Evolutionary conservation across 2,113 vertebrate species (phyloP), one percentile per base, ranked within the genome.

Genomic region (Brachypteracias leptosomus): DNA sequence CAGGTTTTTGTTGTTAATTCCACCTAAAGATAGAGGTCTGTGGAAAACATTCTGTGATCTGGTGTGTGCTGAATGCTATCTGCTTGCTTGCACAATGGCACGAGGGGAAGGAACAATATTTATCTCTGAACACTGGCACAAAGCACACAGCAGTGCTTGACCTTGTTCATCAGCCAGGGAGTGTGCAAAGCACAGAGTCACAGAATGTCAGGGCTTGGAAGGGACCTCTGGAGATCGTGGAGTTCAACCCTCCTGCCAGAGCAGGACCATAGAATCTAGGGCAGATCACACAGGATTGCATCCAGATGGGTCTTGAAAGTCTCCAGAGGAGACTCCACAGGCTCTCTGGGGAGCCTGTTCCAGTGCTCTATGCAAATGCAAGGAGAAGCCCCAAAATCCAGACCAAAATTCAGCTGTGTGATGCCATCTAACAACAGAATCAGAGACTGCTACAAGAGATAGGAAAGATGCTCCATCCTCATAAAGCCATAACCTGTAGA

Each of bases 61-160:
- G 47, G 29, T 29, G 20, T 16, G 62, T 52, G 29, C 79, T 65
- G 59, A 52, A 24, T 11, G n/a, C 22, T 11, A 1, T 24, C 54
- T 67, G 61, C 42, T 49, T 52, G 54, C 59, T 52, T 18, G 47
- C 31, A 20, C 11, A 6, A 1, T 8, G 58, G 6, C 2, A 2
- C 13, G 6, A 52, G 2, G 13, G n/a, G 38, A 19, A 42, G 82
- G 55, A 63, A 40, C 0, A 20, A n/a, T 12, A 3, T 38, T 57
- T 29, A 3, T 22, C 31, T 31, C 65, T 7, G 19, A 58, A 22
- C 2, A 0, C 21, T 14, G 49, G 29, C 10, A 33, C 38, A 19
- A 7, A 7, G 42, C 31, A 2, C 3, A 8, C 2, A 1, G 17
- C 24, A 5, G 9, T 2, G 44, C 44, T 33, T 42, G 63, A 9